phyloP scores from a whole-genome alignment of 92 coral and sea anemone species.

The Virgularia gustaviana region DNA sequence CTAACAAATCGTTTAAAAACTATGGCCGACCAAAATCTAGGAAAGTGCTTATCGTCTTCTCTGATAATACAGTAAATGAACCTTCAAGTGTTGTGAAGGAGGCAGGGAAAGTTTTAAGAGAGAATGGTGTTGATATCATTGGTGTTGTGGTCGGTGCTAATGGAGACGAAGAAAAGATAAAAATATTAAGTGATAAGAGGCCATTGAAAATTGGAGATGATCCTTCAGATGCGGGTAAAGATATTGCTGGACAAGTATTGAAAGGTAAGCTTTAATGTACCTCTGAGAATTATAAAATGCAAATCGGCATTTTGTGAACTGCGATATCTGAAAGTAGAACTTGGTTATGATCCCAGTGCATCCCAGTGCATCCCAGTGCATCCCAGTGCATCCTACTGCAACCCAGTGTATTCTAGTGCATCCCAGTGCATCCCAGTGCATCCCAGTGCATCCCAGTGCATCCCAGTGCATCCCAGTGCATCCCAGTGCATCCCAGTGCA shows the following conservation, averaged over 20 bases:
- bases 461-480: no score
- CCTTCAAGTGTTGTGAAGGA: background rate
- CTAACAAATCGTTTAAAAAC: constrained; percentile 1
- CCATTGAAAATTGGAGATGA: constrained; percentile 23
- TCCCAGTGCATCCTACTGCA: no score
- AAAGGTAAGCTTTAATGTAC: constrained; percentile 14
- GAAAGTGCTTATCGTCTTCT: constrained; percentile 25
- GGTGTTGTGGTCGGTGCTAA: constrained; percentile 11
- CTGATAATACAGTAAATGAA: constrained; percentile 8
- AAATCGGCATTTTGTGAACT: no score
- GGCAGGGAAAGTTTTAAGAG: background rate
- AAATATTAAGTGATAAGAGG: background rate
- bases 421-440: no score
- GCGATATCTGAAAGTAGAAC: no score
- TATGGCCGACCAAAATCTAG: constrained; percentile 59
- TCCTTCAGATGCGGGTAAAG: constrained; percentile 6
- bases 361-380: no score
- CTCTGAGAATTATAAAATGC: no score
- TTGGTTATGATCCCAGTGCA: no score
- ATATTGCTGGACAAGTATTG: constrained; percentile 25
- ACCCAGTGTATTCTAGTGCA: no score
- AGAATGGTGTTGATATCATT: constrained; percentile 7
- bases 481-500: no score
- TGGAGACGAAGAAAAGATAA: background rate
- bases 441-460: no score